These are phyloP conservation scores for Melanogrammus aeglefinus DNA, from an alignment of 2,797 vertebrate genomes.

Conservation along the genomic window DNA sequence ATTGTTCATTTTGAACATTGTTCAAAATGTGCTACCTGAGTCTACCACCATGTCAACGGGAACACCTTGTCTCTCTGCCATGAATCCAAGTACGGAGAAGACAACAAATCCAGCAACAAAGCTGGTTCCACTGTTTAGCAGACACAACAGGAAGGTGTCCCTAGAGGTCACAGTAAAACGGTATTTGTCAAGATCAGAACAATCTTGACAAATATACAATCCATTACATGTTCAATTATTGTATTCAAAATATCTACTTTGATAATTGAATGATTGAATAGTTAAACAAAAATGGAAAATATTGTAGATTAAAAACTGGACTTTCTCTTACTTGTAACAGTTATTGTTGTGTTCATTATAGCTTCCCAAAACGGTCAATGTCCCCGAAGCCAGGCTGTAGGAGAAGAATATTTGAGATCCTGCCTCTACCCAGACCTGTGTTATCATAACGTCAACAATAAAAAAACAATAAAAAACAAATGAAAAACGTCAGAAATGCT, in stretches of 20 bases:
- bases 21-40: constrained; percentile 51
- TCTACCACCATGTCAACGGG: constrained; percentile 55
- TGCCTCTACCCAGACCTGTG: constrained; percentile 56
- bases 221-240: not conserved
- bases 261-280: not conserved
- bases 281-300: not conserved
- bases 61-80: constrained; percentile 64
- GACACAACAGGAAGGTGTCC: constrained; percentile 62
- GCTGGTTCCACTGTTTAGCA: constrained; percentile 69
- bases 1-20: no score
- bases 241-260: not conserved
- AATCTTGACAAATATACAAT: not conserved
- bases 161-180: constrained; percentile 24
- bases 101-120: constrained; percentile 68
- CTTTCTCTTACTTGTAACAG: constrained; percentile 50
- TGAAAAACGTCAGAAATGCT: not conserved
- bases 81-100: constrained; percentile 73
- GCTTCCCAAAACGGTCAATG: constrained; percentile 40
- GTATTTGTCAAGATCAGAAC: no score
- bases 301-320: not conserved
- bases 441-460: not conserved
- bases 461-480: not conserved
- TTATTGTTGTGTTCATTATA: constrained; percentile 54
- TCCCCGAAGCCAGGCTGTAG: constrained; percentile 43
- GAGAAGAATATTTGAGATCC: constrained; percentile 56